phyloP scores from a whole-genome alignment of 92 coral and sea anemone species.

The Paramuricea clavata region DNA sequence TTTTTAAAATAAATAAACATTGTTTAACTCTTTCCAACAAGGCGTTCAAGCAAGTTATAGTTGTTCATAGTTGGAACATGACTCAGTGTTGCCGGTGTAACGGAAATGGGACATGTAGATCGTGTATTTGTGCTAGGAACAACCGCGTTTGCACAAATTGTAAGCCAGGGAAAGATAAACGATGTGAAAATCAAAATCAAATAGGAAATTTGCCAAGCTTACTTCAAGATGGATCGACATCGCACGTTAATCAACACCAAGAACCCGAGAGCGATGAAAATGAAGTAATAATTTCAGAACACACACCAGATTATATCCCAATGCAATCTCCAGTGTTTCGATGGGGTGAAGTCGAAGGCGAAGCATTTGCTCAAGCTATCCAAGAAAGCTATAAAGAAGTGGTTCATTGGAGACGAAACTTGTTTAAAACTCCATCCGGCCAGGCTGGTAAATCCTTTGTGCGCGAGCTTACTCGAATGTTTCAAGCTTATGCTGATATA shows the following conservation, averaged over 20 bases:
- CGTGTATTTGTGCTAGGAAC: not conserved
- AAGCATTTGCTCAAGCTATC: too few relatives aligned
- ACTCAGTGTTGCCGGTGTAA: constrained; percentile 14
- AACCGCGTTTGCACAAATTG: not conserved
- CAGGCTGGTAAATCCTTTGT: too few relatives aligned
- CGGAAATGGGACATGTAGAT: not conserved
- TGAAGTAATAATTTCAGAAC: too few relatives aligned
- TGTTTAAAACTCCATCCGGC: too few relatives aligned
- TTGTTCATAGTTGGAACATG: constrained; percentile 11
- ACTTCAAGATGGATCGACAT: not conserved
- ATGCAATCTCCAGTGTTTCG: too few relatives aligned
- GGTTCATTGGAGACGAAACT: too few relatives aligned
- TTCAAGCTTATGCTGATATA: constrained; percentile 5
- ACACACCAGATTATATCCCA: too few relatives aligned
- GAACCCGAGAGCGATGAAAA: too few relatives aligned
- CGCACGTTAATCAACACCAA: too few relatives aligned
- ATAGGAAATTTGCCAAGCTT: not conserved
- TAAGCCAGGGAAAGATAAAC: constrained; percentile 14
- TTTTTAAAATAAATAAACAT: not conserved
- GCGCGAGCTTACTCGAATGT: too few relatives aligned
- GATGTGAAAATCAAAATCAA: constrained; percentile 24
- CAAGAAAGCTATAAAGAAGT: too few relatives aligned
- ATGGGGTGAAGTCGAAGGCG: too few relatives aligned
- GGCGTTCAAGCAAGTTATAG: not conserved
- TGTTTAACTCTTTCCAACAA: not conserved